A percentile compares a stretch with the other conserved stretches of the same genome.
Evolutionary conservation across 2,888 invertebrate species (phyloP).

Genomic region (Polydrusus tereticollis): DNA sequence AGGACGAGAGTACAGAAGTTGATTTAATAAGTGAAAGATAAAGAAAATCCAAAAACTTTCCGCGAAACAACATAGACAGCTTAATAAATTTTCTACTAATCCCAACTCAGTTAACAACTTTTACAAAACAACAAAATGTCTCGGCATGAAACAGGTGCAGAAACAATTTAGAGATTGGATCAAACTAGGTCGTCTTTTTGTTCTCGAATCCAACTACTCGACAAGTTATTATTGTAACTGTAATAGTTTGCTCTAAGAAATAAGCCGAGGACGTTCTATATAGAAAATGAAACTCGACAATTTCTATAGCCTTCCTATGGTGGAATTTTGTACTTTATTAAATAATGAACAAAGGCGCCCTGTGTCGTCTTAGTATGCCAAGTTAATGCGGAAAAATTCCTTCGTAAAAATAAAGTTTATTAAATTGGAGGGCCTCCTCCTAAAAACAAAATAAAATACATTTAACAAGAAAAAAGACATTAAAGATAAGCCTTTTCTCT

Average conservation of each 20-base stretch:
- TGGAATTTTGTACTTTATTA: neutral
- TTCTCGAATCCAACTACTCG: constrained; percentile 9
- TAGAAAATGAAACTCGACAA: neutral
- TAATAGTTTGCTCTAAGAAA: neutral
- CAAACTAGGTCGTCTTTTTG: constrained; percentile 9
- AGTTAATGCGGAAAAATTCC: no score
- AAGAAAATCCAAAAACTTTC: neutral
- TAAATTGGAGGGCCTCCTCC: no score
- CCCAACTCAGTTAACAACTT: constrained; percentile 3
- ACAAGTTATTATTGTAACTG: constrained; percentile 11
- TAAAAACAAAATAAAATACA: no score
- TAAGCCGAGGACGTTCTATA: neutral
- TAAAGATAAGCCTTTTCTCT: no score
- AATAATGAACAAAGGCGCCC: neutral
- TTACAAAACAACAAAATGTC: neutral
- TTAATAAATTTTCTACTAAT: constrained; percentile 2
- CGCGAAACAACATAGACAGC: neutral
- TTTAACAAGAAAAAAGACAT: no score
- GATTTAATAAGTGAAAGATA: neutral
- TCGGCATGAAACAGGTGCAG: constrained; percentile 8
- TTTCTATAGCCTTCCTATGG: constrained; percentile 1
- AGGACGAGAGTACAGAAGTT: no score
- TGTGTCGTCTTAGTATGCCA: no score
- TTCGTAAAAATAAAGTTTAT: no score
- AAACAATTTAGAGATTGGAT: constrained; percentile 15